Evolutionary conservation across 2,888 invertebrate species (phyloP).

Genomic region (Hirtodrosophila alboralis): DNA sequence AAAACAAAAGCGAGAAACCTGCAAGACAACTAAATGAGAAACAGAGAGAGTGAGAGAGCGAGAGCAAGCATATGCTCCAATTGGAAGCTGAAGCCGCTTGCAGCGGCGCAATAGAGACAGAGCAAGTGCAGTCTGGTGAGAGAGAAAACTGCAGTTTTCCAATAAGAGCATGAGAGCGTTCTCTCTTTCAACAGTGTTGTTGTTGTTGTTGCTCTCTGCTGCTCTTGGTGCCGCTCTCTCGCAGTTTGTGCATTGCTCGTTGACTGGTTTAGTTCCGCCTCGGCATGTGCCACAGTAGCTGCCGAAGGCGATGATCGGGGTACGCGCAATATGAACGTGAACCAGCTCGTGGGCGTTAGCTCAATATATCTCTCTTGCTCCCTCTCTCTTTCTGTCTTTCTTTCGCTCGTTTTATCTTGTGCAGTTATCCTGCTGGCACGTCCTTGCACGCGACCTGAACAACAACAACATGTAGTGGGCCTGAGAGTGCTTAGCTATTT

Average conservation of each 20-base stretch:
- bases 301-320: constrained; percentile 68
- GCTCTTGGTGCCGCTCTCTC: no score
- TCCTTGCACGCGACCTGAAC: constrained; percentile 65
- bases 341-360: constrained; percentile 64
- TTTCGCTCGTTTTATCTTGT: not conserved
- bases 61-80: constrained; percentile 62
- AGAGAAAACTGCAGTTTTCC: constrained; percentile 77
- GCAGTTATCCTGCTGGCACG: constrained; percentile 46
- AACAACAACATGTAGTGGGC: constrained; percentile 53
- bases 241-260: constrained; percentile 46
- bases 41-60: constrained; percentile 6
- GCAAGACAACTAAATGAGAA: constrained; percentile 48
- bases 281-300: constrained; percentile 80
- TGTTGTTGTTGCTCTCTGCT: constrained; percentile 10
- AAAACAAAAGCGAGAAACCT: constrained; percentile 64
- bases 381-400: not conserved
- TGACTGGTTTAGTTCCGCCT: constrained; percentile 74
- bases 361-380: constrained; percentile 2
- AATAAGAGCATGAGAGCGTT: constrained; percentile 69
- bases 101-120: constrained; percentile 36
- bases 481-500: constrained; percentile 31
- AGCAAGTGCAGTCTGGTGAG: constrained; percentile 8
- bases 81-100: constrained; percentile 58
- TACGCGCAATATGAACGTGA: constrained; percentile 18
- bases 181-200: constrained; percentile 10